Evolutionary conservation across 2,888 invertebrate species (phyloP).

Genomic region (Celastrina argiolus): DNA sequence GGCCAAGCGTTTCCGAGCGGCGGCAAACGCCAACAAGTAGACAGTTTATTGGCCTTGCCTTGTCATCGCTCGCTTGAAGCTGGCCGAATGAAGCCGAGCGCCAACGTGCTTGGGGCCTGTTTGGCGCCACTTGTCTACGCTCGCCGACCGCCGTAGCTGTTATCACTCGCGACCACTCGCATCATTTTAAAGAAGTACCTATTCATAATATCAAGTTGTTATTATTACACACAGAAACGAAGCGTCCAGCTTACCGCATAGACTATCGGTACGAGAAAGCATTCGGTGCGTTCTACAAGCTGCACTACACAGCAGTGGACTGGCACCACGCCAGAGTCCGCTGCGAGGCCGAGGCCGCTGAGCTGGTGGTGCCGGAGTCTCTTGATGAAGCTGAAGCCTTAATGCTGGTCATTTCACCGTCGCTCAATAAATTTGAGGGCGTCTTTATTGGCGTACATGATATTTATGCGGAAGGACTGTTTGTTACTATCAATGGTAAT

Average conservation of each 20-base stretch:
- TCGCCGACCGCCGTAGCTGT: too few species aligned
- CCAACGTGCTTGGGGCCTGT: too few species aligned
- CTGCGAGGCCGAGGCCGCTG: constrained; percentile 46
- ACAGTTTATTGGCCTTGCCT: too few species aligned
- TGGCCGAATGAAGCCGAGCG: too few species aligned
- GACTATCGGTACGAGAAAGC: constrained; percentile 51
- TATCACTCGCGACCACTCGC: too few species aligned
- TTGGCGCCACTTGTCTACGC: too few species aligned
- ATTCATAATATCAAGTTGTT: too few species aligned
- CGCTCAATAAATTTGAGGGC: constrained; percentile 41
- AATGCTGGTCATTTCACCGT: constrained; percentile 41
- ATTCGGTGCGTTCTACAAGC: constrained; percentile 48
- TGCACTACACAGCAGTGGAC: constrained; percentile 39
- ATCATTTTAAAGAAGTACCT: constrained; percentile 9
- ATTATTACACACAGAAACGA: constrained; percentile 34
- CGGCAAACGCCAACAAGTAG: too few species aligned
- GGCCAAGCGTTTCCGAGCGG: too few species aligned
- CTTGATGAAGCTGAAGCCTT: constrained; percentile 49
- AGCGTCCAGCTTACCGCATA: constrained; percentile 44
- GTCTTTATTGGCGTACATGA: constrained; percentile 50
- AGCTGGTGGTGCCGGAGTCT: constrained; percentile 44
- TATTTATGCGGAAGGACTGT: constrained; percentile 46
- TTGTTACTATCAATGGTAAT: constrained; percentile 45
- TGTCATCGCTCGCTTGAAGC: too few species aligned
- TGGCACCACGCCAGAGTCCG: constrained; percentile 46